Evolutionary conservation across 2,113 vertebrate genomes (phyloP), one percentile per base, ranked within the genome.

Genomic region (Colaptes auratus): DNA sequence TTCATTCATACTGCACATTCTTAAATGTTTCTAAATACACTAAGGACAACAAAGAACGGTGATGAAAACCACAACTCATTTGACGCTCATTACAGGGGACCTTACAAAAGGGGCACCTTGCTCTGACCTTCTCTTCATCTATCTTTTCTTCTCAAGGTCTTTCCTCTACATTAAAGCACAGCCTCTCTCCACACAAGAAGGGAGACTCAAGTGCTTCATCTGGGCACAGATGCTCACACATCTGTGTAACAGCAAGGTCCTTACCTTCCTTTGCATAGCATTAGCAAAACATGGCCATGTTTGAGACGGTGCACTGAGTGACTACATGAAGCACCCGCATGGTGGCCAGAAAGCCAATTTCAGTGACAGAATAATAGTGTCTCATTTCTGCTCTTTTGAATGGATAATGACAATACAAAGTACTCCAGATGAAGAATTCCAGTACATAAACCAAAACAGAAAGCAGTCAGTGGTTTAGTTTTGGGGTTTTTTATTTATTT

Each of bases 101-200:
- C 39, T 4, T 20, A 71, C 35, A 30, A 74, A 83, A 77, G 23
- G 66, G 31, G 30, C 20, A 63, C 78, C 39, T 55, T 70, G 39
- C 65, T 91, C 81, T 71, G 87, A 71, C 27, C 64, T 50, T 64
- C 66, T 76, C 63, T 69, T 81, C 78, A 77, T 31, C 30, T 36
- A 60, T 33, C 27, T 25, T 18, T 82, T 65, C 63, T 61, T 53
- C 59, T 53, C 21, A 73, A 77, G 46, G 35, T 35, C 55, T 59
- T 36, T 39, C 5, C 66, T 53, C 59, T 20, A 30, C 10, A 31
- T 18, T 39, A 44, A 52, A 88, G 63, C 25, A 80, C 50, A 85
- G n/a, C 12, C 30, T 63, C 39, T 25, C 63, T n/a, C n/a, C 60
- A 90, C 28, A 44, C 53, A 88, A 24, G 35, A 35, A 16, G 3